Evolutionary conservation across 2,113 vertebrate genomes (phyloP).

Genomic region (Gobiocypris rarus): DNA sequence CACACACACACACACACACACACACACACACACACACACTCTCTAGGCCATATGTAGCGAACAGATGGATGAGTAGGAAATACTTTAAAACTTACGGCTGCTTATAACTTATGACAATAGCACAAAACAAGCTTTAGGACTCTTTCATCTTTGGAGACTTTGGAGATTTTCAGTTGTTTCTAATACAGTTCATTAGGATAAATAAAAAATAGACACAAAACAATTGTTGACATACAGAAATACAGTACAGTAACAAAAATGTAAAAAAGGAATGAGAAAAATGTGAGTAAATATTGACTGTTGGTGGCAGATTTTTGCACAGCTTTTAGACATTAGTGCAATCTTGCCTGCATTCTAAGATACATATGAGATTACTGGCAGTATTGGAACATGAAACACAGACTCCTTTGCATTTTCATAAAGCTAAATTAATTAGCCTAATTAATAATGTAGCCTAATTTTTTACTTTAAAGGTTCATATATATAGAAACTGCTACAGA

Average conservation of each 20-base stretch:
- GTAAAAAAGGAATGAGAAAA: too few species aligned
- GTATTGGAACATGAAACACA: background rate
- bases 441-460: background rate
- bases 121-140: background rate
- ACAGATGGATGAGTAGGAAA: constrained; percentile 36
- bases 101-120: background rate
- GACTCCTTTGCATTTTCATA: background rate
- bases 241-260: too few species aligned
- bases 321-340: background rate
- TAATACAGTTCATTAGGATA: too few species aligned
- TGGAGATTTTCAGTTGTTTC: too few species aligned
- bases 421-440: background rate
- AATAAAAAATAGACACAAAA: too few species aligned
- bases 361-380: background rate
- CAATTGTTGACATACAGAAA: too few species aligned
- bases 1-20: too few species aligned
- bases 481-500: background rate
- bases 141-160: too few species aligned
- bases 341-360: background rate
- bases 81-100: background rate
- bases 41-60: constrained; percentile 50
- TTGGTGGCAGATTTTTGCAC: background rate
- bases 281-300: too few species aligned
- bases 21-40: constrained; percentile 11
- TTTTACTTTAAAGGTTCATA: background rate